A percentile compares a stretch with the other conserved stretches of the same genome.
Conservation (phyloP, 2,113 vertebrate species). For the Xenus cinereus region DNA sequence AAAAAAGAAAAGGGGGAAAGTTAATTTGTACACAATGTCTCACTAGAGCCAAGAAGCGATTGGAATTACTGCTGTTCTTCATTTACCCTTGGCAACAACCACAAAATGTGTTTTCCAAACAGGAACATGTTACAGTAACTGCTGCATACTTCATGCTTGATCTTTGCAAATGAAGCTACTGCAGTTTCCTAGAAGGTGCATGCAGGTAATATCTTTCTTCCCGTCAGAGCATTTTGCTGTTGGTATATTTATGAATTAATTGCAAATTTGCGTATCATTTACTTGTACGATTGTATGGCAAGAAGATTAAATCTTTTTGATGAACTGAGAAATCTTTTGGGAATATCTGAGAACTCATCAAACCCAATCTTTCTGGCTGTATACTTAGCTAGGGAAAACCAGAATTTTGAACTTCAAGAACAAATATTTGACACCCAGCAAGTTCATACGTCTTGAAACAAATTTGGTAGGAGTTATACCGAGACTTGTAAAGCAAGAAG, state of each 20-base stretch:
- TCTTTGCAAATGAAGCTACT: background rate
- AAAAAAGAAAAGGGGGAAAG: background rate
- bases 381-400: background rate
- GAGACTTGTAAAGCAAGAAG: background rate
- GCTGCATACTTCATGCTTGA: background rate
- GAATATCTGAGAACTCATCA: background rate
- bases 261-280: background rate
- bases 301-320: background rate
- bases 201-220: background rate
- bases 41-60: background rate
- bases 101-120: background rate
- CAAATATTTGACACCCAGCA: background rate
- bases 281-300: background rate
- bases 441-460: background rate
- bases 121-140: background rate
- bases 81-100: background rate
- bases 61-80: background rate
- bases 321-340: background rate
- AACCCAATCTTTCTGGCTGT: background rate
- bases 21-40: background rate
- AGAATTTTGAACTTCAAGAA: background rate
- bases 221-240: background rate
- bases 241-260: background rate
- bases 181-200: background rate
- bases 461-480: background rate